A percentile compares a stretch with the other conserved stretches of the same genome.
Conservation (phyloP, 2,113 vertebrate species). For the Mola mola region DNA sequence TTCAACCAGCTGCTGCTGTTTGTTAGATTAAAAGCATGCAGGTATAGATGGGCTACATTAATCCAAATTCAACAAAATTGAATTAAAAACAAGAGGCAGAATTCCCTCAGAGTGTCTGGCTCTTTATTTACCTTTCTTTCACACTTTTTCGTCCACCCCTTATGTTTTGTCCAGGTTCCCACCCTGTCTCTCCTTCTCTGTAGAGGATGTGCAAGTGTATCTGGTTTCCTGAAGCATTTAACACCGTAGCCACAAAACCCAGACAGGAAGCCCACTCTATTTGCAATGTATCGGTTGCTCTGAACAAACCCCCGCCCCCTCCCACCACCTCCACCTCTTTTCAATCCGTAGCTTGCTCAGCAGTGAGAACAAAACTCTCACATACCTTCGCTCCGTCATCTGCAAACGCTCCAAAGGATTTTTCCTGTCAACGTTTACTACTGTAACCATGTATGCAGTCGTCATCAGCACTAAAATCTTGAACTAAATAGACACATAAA, state of each 20-base stretch:
- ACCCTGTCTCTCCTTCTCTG: conserved; percentile 59
- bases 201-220: conserved; percentile 79
- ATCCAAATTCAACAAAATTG: conserved; percentile 7
- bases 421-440: conserved; percentile 40
- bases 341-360: conserved; percentile 73
- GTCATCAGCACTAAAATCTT: conserved; percentile 50
- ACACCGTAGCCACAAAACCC: conserved; percentile 83
- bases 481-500: conserved; percentile 38
- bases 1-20: conserved; percentile 24
- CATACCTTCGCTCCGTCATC: conserved; percentile 52
- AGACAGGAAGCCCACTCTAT: conserved; percentile 87
- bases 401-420: conserved; percentile 12
- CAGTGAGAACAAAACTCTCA: conserved; percentile 58
- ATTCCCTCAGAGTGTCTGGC: conserved; percentile 1
- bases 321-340: conserved; percentile 80
- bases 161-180: conserved; percentile 29
- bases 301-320: conserved; percentile 78
- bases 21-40: conserved; percentile 19
- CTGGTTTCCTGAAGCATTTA: conserved; percentile 85
- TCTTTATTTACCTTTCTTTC: conserved; percentile 29
- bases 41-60: not conserved
- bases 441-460: conserved; percentile 63
- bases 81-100: not conserved
- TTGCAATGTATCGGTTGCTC: conserved; percentile 82
- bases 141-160: conserved; percentile 3